Conservation (phyloP, 2,797 vertebrate species). For the Onychomys torridus region DNA sequence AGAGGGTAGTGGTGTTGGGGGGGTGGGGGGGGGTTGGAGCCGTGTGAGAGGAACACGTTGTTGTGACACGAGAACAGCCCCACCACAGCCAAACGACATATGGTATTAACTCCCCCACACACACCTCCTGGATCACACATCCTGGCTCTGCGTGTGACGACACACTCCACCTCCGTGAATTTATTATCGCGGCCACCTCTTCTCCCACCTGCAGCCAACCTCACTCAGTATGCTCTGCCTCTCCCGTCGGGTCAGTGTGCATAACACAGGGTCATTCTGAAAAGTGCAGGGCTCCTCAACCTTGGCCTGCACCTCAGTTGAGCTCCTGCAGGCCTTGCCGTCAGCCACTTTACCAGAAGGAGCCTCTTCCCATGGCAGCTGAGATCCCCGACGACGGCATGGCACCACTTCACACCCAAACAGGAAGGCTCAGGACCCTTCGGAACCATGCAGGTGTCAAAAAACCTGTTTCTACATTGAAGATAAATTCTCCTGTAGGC, state of each 20-base stretch:
- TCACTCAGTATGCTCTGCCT: neutral
- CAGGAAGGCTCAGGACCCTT: neutral
- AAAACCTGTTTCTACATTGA: slow-evolving; percentile 37
- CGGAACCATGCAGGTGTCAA: neutral
- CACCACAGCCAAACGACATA: slow-evolving; percentile 20
- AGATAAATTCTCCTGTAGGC: neutral
- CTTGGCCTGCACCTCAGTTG: neutral
- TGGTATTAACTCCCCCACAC: neutral
- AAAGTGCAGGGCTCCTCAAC: neutral
- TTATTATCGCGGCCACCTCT: slow-evolving; percentile 45
- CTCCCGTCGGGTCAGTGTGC: neutral
- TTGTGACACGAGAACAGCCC: neutral
- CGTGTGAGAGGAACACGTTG: neutral
- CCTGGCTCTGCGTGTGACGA: neutral
- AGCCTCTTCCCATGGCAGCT: neutral
- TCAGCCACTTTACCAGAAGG: accelerated
- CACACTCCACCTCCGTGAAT: slow-evolving; percentile 35
- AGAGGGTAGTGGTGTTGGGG: accelerated
- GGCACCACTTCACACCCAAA: neutral
- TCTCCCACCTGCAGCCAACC: slow-evolving; percentile 55
- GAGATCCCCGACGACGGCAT: neutral
- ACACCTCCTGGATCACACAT: slow-evolving; percentile 60
- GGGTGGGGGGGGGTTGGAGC: accelerated
- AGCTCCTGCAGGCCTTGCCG: neutral
- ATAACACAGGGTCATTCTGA: neutral